Conservation (phyloP, 2,888 invertebrate genomes). For the Polyploca ridens region DNA sequence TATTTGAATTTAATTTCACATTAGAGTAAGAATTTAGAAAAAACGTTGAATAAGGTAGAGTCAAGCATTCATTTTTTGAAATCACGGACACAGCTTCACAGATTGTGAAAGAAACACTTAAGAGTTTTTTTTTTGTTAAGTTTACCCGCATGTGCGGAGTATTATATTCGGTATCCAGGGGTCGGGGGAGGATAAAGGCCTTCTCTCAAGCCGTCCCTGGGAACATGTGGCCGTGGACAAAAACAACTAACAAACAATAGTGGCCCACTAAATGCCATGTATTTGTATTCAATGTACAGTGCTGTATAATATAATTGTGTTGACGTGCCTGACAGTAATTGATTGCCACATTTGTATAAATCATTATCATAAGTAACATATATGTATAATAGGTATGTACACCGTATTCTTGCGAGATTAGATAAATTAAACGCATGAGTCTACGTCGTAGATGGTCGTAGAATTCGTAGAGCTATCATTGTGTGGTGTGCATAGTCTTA, state of each 20-base stretch:
- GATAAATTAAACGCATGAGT: neutral
- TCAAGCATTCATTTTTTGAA: no score
- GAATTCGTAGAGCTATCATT: neutral
- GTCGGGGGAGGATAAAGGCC: conserved; percentile 49
- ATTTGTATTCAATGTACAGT: conserved; percentile 29
- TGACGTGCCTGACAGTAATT: conserved; percentile 48
- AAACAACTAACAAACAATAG: conserved; percentile 58
- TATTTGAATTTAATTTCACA: neutral
- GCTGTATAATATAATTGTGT: conserved; percentile 28
- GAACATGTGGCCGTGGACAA: conserved; percentile 64
- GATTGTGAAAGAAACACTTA: conserved; percentile 25
- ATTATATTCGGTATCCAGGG: conserved; percentile 47
- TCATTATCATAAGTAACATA: neutral
- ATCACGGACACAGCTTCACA: conserved; percentile 22
- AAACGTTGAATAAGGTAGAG: neutral
- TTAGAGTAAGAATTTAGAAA: neutral
- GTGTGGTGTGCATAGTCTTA: no score
- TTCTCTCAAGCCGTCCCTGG: conserved; percentile 42
- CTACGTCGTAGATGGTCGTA: conserved; percentile 6
- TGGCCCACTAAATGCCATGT: conserved; percentile 27
- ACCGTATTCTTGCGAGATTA: conserved; percentile 6
- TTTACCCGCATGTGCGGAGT: conserved; percentile 68
- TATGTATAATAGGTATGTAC: neutral
- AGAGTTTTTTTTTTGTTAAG: conserved; percentile 36
- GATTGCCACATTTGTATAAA: conserved; percentile 30